Conservation (phyloP, 2,797 vertebrate species). For the Calcarius lapponicus region DNA sequence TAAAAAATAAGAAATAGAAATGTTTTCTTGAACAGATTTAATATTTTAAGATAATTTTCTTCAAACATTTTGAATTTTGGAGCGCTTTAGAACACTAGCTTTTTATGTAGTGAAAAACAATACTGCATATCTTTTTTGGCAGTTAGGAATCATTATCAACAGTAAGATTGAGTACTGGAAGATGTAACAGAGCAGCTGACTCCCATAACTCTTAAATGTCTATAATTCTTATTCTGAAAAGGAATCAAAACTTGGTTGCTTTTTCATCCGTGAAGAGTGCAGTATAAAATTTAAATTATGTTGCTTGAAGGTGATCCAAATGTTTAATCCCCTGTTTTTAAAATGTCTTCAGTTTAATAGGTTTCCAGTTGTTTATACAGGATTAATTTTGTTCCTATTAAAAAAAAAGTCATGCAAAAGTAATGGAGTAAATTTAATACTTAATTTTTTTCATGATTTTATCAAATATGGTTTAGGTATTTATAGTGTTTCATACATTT, state of each 20-base stretch:
- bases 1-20: background rate
- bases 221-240: background rate
- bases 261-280: background rate
- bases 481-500: background rate
- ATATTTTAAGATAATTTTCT: background rate
- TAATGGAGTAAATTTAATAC: background rate
- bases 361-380: background rate
- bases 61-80: background rate
- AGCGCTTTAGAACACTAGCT: background rate
- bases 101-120: background rate
- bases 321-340: background rate
- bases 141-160: background rate
- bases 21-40: background rate
- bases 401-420: background rate
- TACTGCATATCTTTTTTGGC: background rate
- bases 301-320: background rate
- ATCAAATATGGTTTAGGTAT: background rate
- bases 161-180: background rate
- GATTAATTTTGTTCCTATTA: background rate
- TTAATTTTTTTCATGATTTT: background rate
- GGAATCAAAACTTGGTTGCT: background rate
- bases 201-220: background rate
- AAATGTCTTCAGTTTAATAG: background rate
- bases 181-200: background rate
- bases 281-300: background rate